Evolutionary conservation across 2,797 vertebrate species (phyloP), one percentile per base, ranked within the genome.

Genomic region (Acrocephalus scirpaceus): DNA sequence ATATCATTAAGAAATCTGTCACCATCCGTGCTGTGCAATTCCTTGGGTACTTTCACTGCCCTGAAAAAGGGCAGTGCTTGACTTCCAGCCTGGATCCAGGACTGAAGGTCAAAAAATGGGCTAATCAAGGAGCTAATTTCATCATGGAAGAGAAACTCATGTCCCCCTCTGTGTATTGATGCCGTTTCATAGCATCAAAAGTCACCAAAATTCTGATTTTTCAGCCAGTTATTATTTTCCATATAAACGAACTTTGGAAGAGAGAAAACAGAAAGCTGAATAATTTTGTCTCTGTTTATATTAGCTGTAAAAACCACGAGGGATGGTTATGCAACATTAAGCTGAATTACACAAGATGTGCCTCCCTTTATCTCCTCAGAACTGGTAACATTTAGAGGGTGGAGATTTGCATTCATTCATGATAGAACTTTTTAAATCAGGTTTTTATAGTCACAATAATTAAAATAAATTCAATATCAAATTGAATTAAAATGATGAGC

Each of bases 1-100:
- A 20, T 36, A 5, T 13, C 34, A 6, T 22, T 29, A 36, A 45
- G 45, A 70, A 45, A 56, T 45, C 40, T 29, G 1, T 60, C 40
- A 8, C 40, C 29, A 40, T 57, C 47, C 0, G 0, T 51, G 51
- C 42, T 71, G 1, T 27, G 22, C 10, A 36, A 19, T 50, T 42
- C 9, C 16, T 16, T 3, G 6, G 18, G 32, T 64, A 22, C 44
- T n/a, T n/a, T n/a, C n/a, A n/a, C n/a, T n/a, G n/a, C n/a, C n/a
- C 29, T 47, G 53, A 17, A 38, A 40, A 5, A 3, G 2, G 5
- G 9, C 36, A 47, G 14, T 6, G 3, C 54, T 47, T 4, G 0
- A 21, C 30, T 47, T 20, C 2, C 9, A 51, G 30, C 34, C 44
- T 38, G 44, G 26, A 11, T 23, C 13, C 7, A 2, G 47, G 21